Base-by-base conservation (phyloP, 1,140 invertebrate genomes). In the Oryctes rhinoceros region DNA sequence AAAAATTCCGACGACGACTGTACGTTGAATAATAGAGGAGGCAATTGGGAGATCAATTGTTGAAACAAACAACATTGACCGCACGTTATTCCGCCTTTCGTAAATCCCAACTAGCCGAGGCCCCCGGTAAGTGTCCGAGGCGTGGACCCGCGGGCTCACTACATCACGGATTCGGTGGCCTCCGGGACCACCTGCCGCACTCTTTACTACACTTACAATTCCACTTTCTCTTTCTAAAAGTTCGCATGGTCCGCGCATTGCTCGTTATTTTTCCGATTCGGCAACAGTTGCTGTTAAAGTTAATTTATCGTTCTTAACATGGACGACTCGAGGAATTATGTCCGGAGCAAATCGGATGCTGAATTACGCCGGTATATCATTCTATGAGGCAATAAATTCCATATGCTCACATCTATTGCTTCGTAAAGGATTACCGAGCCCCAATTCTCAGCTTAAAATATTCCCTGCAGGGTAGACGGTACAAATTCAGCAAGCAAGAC, bases 41-140 rank as follows among this genome's bases (percentile, higher is more conserved):
- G 79, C 82, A 81, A 82, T 82, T 81, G 59, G 65, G 62, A 78
- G 81, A 83, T 83, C 82, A 83, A 83, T 83, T 83, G 82, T 82
- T 81, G 80, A 83, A 83, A 83, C 81, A 81, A 83, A 81, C 81
- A 81, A 78, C 76, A 76, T 78, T 80, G 82, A 81, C 82, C 82
- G 78, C 80, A 79, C 65, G 81, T 83, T 81, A 81, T 76, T 47
- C 81, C 81, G 81, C 75, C 80, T 53, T 79, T 78, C 81, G 80
- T 83, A 83, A 83, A 83, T 83, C 82, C 82, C 79, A 82, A 83
- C 82, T 83, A 83, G 78, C 79, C 79, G 76, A 65, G 67, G 78
- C 76, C 18, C 76, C 18, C 65, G 65, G 20, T 71, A 71, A 71
- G 65, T 71, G 65, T 71, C 65, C 78, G 81, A 79, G 82, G 74